These are phyloP conservation scores for Prionailurus viverrinus DNA, from an alignment of 2,113 vertebrate genomes.

Conservation along the genomic window DNA sequence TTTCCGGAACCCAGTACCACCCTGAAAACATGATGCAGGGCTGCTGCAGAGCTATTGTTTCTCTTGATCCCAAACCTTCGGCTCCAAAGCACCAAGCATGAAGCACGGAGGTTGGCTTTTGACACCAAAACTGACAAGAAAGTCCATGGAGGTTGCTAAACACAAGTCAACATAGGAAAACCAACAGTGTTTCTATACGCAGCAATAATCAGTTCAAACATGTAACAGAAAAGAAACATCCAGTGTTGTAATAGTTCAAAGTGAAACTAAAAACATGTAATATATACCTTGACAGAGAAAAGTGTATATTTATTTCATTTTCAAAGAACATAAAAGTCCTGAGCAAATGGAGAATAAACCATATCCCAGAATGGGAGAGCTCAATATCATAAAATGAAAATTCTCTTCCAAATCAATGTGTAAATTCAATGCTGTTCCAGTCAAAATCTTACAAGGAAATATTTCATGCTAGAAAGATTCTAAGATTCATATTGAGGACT, in stretches of 20 bases:
- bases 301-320: background rate
- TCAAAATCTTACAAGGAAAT: background rate
- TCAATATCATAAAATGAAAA: background rate
- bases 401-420: background rate
- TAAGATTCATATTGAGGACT: background rate
- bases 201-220: conserved; percentile 23
- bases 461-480: background rate
- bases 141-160: background rate
- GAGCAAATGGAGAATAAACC: background rate
- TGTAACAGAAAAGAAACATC: background rate
- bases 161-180: background rate
- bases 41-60: background rate
- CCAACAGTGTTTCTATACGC: background rate
- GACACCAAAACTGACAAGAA: background rate
- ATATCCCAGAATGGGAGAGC: background rate
- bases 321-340: background rate
- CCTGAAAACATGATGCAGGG: background rate
- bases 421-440: background rate
- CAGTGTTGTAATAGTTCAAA: background rate
- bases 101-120: background rate
- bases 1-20: background rate
- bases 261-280: background rate
- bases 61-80: background rate
- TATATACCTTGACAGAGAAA: background rate
- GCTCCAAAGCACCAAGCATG: no score